Percentiles rank a stretch among this genome's conserved stretches.
phyloP scores from a whole-genome alignment of 2,797 vertebrate species.

The Sebastes itinus region DNA sequence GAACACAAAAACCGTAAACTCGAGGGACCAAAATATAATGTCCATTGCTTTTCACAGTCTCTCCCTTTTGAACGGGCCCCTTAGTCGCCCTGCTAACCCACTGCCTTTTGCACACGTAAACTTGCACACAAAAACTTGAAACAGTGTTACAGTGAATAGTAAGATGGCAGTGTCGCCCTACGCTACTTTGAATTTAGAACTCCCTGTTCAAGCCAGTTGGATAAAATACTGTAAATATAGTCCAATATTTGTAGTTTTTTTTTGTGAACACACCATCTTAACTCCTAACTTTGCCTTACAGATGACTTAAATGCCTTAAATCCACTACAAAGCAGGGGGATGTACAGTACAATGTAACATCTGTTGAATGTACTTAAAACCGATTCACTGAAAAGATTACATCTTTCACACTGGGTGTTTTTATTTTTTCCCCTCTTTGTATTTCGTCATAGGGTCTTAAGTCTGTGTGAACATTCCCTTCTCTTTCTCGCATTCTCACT shows the following conservation, averaged over 20 bases:
- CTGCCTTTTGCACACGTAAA: slow-evolving; percentile 56
- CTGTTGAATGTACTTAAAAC: slow-evolving; percentile 27
- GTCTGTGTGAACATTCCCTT: not conserved
- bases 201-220: slow-evolving; percentile 1
- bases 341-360: slow-evolving; percentile 17
- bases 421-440: not conserved
- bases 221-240: slow-evolving; percentile 8
- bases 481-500: not conserved
- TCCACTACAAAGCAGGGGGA: slow-evolving; percentile 24
- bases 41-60: slow-evolving; percentile 22
- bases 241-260: not conserved
- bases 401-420: slow-evolving; percentile 19
- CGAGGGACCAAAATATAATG: not conserved
- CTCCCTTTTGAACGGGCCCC: not conserved
- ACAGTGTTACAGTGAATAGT: slow-evolving; percentile 44
- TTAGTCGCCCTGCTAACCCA: not conserved
- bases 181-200: not conserved
- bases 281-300: slow-evolving; percentile 6
- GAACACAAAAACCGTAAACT: not conserved
- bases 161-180: slow-evolving; percentile 11
- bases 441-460: slow-evolving; percentile 7
- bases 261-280: slow-evolving; percentile 3
- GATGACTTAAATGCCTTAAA: slow-evolving; percentile 33
- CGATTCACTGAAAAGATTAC: slow-evolving; percentile 15
- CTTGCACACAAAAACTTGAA: slow-evolving; percentile 46